Base-by-base conservation (phyloP, 2,797 vertebrate genomes). In the Propithecus perrieri region DNA sequence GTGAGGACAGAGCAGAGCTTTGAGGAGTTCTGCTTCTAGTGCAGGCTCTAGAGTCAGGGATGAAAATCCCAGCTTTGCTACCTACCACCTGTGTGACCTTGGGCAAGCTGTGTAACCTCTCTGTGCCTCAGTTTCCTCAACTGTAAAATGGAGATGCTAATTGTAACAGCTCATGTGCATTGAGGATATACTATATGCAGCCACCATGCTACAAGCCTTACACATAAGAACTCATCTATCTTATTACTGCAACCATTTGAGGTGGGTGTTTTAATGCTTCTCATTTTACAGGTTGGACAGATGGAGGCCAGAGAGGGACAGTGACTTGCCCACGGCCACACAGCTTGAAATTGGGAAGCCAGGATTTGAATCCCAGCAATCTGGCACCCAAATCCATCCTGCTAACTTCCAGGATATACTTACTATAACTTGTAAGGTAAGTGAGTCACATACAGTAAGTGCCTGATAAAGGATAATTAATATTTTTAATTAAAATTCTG, bases 401-500 rank as follows among this genome's bases (percentile, higher is more conserved):
- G 48, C 48, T 65, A 69, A 85, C 63, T 94, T 55, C 5, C 33
- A 53, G 78, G 71, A 38, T 72, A 48, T 50, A 43, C 14, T 0
- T 10, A 53, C 33, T 20, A 22, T 55, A 26, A 59, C 0, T 26
- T 53, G 59, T 35, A 69, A 9, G 17, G 28, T 43, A 63, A 63
- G 17, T 17, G 50, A 55, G 3, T 24, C 43, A 59, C 13, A 89
- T 22, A 65, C 9, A 74, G 59, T 33, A n/a, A 30, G 26, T 83
- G 30, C 33, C 59, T 86, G 89, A 33, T 72, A 88, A 71, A 38
- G 69, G 61, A 48, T 26, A 67, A 91, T 87, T 35, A 74, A 26
- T 33, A 26, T 35, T 85, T 97, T 95, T 67, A 93, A 90, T 97
- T 85, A 79, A 63, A 79, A 76, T 88, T 97, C 67, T 61, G 67